phyloP scores from a whole-genome alignment of 2,113 vertebrate species.

The Urocynchramus pylzowi region DNA sequence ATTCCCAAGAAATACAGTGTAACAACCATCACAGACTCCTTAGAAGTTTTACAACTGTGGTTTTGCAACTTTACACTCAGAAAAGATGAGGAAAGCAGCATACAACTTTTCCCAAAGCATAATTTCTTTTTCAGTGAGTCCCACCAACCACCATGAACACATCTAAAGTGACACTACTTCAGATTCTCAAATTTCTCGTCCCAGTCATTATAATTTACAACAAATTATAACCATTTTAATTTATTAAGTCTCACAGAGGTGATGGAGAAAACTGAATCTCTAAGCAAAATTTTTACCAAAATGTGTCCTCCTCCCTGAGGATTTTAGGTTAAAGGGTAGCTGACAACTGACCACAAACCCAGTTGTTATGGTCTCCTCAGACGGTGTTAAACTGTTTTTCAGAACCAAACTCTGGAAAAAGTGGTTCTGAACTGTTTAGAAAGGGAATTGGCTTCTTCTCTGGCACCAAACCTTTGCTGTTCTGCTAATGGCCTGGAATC shows the following conservation, averaged over 20 bases:
- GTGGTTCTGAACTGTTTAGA: background rate
- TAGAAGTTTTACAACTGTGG: background rate
- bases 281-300: background rate
- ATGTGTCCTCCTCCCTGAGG: background rate
- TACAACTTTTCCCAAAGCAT: background rate
- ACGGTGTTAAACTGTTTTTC: background rate
- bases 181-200: background rate
- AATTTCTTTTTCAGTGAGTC: background rate
- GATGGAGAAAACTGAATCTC: background rate
- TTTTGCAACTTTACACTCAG: background rate
- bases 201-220: background rate
- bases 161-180: background rate
- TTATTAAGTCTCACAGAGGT: background rate
- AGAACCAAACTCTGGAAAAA: background rate
- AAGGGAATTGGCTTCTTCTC: background rate
- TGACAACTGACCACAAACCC: background rate
- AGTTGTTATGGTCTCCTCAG: background rate
- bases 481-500: background rate
- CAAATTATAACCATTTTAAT: background rate
- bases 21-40: background rate
- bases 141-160: background rate
- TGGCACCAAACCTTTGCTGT: background rate
- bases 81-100: background rate
- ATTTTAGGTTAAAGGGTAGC: background rate
- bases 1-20: background rate